Base-by-base conservation (phyloP, 2,888 invertebrate species). In the Aradus depressus region DNA sequence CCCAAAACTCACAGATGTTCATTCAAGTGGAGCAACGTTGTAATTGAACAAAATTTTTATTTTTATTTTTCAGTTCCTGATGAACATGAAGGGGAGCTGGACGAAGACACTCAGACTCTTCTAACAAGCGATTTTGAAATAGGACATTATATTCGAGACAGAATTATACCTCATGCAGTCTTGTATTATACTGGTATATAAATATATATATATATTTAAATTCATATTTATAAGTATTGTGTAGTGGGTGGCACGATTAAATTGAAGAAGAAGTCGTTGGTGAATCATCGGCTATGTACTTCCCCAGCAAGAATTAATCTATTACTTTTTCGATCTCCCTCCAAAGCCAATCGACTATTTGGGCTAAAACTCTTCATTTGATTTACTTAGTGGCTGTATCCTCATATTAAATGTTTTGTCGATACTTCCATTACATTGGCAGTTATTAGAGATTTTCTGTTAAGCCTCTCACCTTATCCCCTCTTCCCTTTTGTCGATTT, bases 81-180 rank as follows among this genome's bases (percentile, higher is more conserved):
- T 56, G 88, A 86, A 67, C 75, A 80, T 5, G 39, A 28, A 19
- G 79, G 79, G 35, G 88, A 90, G 57, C 72, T 90, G 57, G 92
- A 92, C 66, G 91, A 93, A 50, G 92, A 95, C 59, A 80, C 84
- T 35, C 88, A 83, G 70, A 79, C 82, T 60, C 73, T 93, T 60
- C 72, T 97, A 59, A 88, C 90, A 8, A 84, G 86, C 49, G 98
- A 98, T 72, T 98, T 93, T 70, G 97, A 98, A 75, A 88, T 98
- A 67, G 98, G 98, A 3, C 97, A 98, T 72, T 92, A 93, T 70
- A 84, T 98, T 66, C 82, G 95, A 62, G 96, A 98, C 70, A 80
- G 95, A 59, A 84, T 98, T 59, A 85, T 98, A 57, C 95, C 97
- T n/a, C 82, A 91, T 66, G 97, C 97, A 52, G 89, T 96, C 48